Evolutionary conservation across 2,113 vertebrate genomes (phyloP).

Genomic region (Trochalopteron elliotii): DNA sequence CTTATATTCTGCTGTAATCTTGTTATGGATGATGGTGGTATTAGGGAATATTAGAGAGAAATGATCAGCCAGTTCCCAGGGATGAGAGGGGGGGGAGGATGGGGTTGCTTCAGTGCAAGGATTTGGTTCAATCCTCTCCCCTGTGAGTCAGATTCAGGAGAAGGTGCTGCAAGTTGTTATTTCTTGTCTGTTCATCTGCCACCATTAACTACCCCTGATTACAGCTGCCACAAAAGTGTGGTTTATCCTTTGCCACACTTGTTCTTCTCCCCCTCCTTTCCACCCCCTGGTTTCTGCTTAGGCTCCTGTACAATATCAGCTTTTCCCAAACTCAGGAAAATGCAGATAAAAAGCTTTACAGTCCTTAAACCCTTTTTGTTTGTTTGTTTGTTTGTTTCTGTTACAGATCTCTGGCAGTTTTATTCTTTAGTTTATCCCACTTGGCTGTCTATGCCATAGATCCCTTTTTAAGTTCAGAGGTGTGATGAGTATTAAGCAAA

Average conservation of each 20-base stretch:
- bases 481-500: background rate
- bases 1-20: background rate
- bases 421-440: background rate
- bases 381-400: background rate
- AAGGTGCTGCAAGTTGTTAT: background rate
- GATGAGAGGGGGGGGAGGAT: background rate
- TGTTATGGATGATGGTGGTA: background rate
- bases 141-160: background rate
- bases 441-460: background rate
- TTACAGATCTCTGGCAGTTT: background rate
- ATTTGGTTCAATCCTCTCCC: background rate
- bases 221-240: background rate
- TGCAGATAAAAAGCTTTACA: background rate
- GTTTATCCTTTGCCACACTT: background rate
- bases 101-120: background rate
- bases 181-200: background rate
- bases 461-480: background rate
- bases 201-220: background rate
- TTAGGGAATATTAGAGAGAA: conserved; percentile 1
- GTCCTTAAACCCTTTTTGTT: background rate
- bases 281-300: background rate
- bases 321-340: background rate
- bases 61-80: background rate
- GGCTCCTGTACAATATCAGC: background rate
- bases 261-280: background rate